Evolutionary conservation across 1,140 invertebrate species (phyloP), one percentile per base, ranked within the genome.

Genomic region (Physella acuta): DNA sequence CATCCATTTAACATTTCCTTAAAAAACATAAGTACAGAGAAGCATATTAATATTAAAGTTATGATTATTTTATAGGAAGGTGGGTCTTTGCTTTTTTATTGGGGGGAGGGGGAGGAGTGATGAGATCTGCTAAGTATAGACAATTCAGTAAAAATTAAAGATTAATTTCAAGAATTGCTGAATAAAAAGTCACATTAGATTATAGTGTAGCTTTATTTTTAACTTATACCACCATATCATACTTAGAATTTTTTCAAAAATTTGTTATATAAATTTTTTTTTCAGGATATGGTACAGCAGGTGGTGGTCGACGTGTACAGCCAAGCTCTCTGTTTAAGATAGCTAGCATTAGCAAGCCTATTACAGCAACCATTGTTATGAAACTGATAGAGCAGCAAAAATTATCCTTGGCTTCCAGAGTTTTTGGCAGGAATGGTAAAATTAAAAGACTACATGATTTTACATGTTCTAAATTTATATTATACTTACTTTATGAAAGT

Each of bases 271-370:
- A n/a, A n/a, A n/a, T n/a, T n/a, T n/a, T n/a, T n/a, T n/a, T n/a
- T 30, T 36, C 70, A 80, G 80, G 80, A 20, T 81, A 78, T 75
- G 80, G 80, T 14, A 56, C 66, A 31, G 74, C 75, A 34, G 75
- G 78, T n/a, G 51, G 61, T 33, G 70, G 71, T 2, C 66, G 73
- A n/a, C 53, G 69, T 31, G 75, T 80, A 44, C 60, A 67, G 16
- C 71, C 76, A 14, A 65, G 65, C 5, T 76, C 76, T 3, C 34
- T 72, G 30, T 76, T 79, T 49, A 73, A 79, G 14, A 71, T 82
- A 11, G 80, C 78, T 33, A 79, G 78, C 67, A 76, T 82, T 34
- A 79, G 78, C 49, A 82, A 82, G 68, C 64, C 78, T n/a, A 58
- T 82, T 28, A 82, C 80, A n/a, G 79, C 80, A 11, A 64, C 75